A percentile compares a stretch with the other conserved stretches of the same genome.
phyloP scores from a whole-genome alignment of 2,888 invertebrate genomes.

The Nemurella pictetii region DNA sequence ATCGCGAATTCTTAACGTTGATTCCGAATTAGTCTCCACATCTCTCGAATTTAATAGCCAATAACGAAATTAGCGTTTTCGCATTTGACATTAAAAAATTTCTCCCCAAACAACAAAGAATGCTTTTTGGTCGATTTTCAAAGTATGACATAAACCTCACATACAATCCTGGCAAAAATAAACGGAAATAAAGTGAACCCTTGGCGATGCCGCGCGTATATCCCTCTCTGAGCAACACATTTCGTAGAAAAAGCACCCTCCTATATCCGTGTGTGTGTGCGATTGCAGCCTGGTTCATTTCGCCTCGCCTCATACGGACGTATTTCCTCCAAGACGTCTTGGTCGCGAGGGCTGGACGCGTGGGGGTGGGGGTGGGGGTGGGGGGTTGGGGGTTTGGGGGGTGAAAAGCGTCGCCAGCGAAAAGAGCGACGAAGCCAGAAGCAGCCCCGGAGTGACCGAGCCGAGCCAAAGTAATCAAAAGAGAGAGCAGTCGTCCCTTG shows the following conservation, averaged over 20 bases:
- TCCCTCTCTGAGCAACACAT: background rate
- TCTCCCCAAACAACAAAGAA: background rate
- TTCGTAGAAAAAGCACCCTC: background rate
- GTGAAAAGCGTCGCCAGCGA: background rate
- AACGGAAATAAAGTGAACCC: background rate
- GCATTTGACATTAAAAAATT: background rate
- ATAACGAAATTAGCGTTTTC: background rate
- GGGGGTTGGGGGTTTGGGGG: background rate
- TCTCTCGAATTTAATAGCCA: no score
- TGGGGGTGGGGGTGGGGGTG: background rate
- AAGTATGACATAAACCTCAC: background rate
- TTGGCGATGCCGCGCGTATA: background rate
- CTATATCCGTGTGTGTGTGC: background rate
- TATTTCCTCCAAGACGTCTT: background rate
- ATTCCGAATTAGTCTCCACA: no score
- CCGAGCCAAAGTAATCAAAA: constrained; percentile 18
- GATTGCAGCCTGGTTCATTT: background rate
- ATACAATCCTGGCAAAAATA: background rate
- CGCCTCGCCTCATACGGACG: background rate
- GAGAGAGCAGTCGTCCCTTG: constrained; percentile 19
- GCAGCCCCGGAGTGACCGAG: constrained; percentile 10
- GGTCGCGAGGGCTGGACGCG: background rate
- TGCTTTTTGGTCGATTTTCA: no score
- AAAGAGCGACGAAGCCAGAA: background rate
- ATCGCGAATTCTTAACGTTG: background rate